Conservation (phyloP, 2,888 invertebrate genomes). For the Tetramorium bicarinatum region DNA sequence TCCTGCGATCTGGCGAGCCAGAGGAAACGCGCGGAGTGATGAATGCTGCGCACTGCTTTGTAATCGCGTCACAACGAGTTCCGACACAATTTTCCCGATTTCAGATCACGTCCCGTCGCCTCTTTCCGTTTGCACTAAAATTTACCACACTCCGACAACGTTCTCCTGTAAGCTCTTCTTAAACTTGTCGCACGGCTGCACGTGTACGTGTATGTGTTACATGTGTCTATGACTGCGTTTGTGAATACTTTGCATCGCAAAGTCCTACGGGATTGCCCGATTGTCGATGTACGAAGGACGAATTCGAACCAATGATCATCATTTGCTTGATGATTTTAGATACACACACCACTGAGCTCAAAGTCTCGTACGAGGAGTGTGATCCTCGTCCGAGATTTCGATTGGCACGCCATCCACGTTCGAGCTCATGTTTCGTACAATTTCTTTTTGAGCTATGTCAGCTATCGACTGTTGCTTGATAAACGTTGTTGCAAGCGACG, state of each 20-base stretch:
- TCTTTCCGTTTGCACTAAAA: slow-evolving; percentile 40
- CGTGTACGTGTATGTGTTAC: slow-evolving; percentile 16
- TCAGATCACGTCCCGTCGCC: slow-evolving; percentile 53
- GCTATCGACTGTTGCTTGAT: slow-evolving; percentile 72
- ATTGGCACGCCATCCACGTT: slow-evolving; percentile 41
- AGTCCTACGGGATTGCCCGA: slow-evolving; percentile 68
- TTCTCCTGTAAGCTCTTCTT: slow-evolving; percentile 52
- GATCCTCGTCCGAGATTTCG: slow-evolving; percentile 17
- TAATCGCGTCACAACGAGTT: slow-evolving; percentile 50
- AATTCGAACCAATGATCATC: slow-evolving; percentile 64
- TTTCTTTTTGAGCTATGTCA: slow-evolving; percentile 70
- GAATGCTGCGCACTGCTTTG: slow-evolving; percentile 52
- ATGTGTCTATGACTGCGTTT: slow-evolving; percentile 54
- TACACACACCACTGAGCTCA: slow-evolving; percentile 32
- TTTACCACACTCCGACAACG: slow-evolving; percentile 63
- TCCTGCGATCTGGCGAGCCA: slow-evolving; percentile 64
- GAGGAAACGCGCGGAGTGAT: slow-evolving; percentile 66
- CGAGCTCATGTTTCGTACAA: slow-evolving; percentile 73
- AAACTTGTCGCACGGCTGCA: slow-evolving; percentile 65
- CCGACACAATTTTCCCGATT: slow-evolving; percentile 47
- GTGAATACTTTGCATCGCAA: slow-evolving; percentile 59
- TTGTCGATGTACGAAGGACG: slow-evolving; percentile 73
- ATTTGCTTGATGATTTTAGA: neutral
- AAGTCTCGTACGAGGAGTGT: neutral
- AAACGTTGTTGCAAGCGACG: slow-evolving; percentile 73